Evolutionary conservation across 2,888 invertebrate genomes (phyloP).

Genomic region (Nomada goodeniana): DNA sequence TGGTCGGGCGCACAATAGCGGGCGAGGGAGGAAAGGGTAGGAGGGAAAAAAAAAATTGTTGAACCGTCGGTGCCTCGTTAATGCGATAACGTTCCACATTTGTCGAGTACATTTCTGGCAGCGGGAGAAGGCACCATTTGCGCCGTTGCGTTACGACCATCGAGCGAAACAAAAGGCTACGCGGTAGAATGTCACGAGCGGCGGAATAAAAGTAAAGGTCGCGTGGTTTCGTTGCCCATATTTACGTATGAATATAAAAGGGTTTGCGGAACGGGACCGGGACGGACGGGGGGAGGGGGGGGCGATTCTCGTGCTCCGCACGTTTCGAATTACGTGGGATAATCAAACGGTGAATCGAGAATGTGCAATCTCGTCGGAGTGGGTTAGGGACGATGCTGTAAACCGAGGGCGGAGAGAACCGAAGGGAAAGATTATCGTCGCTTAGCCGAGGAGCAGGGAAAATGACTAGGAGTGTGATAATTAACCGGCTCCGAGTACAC

Average conservation of each 20-base stretch:
- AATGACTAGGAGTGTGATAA: constrained; percentile 75
- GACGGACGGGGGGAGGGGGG: background rate
- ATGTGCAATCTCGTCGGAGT: constrained; percentile 27
- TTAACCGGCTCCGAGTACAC: constrained; percentile 74
- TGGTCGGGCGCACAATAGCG: background rate
- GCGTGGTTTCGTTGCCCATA: background rate
- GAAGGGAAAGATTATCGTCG: constrained; percentile 67
- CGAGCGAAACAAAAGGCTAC: constrained; percentile 29
- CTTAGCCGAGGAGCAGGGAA: constrained; percentile 67
- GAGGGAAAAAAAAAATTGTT: background rate
- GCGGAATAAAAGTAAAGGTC: constrained; percentile 47
- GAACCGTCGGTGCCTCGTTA: constrained; percentile 26
- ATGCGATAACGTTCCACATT: constrained; percentile 30
- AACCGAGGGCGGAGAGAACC: background rate
- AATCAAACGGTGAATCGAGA: constrained; percentile 38
- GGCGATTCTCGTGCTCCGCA: constrained; percentile 11
- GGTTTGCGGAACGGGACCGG: background rate
- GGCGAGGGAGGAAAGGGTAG: background rate
- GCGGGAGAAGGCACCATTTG: constrained; percentile 19
- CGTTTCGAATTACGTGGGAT: constrained; percentile 35
- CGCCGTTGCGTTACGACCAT: constrained; percentile 10
- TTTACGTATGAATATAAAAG: background rate
- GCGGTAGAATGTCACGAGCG: constrained; percentile 21
- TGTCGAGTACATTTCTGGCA: constrained; percentile 17
- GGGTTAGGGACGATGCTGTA: background rate